Percentiles rank a stretch among this genome's conserved stretches.
phyloP scores from a whole-genome alignment of 2,113 vertebrate species.

The Heterochromis multidens region DNA sequence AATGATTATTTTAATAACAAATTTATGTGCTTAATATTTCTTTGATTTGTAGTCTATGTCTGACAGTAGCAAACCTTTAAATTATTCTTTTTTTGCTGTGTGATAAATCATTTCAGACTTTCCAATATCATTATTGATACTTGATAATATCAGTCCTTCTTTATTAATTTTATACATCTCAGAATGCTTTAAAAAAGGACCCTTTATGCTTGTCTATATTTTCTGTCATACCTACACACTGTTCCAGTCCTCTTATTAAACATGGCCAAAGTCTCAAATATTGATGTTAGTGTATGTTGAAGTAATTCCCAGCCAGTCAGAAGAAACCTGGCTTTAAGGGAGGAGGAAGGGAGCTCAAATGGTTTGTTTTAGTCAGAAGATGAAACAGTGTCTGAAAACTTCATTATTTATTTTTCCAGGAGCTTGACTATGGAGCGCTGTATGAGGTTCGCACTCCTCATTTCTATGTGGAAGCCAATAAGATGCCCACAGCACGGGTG shows the following conservation, averaged over 20 bases:
- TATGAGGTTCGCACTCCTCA: constrained; percentile 86
- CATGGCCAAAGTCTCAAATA: neutral
- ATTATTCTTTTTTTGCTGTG: too few species aligned
- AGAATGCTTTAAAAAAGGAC: neutral
- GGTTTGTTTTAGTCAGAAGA: neutral
- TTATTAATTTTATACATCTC: too few species aligned
- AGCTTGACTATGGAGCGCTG: constrained; percentile 84
- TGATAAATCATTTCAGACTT: too few species aligned
- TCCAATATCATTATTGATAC: too few species aligned
- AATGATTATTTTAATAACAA: neutral
- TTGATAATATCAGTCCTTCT: too few species aligned
- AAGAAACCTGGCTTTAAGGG: neutral
- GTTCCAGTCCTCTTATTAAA: neutral
- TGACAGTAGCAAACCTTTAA: neutral
- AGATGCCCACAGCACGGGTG: constrained; percentile 86
- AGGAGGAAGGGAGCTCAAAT: neutral
- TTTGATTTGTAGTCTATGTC: neutral
- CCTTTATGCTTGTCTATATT: neutral
- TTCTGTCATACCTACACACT: neutral
- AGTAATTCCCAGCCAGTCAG: neutral
- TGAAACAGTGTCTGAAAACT: neutral
- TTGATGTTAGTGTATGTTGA: neutral
- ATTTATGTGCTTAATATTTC: neutral
- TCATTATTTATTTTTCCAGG: constrained; percentile 61
- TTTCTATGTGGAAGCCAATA: constrained; percentile 88